Base-by-base conservation (phyloP, 2,797 vertebrate species). In the Margarornis squamiger region DNA sequence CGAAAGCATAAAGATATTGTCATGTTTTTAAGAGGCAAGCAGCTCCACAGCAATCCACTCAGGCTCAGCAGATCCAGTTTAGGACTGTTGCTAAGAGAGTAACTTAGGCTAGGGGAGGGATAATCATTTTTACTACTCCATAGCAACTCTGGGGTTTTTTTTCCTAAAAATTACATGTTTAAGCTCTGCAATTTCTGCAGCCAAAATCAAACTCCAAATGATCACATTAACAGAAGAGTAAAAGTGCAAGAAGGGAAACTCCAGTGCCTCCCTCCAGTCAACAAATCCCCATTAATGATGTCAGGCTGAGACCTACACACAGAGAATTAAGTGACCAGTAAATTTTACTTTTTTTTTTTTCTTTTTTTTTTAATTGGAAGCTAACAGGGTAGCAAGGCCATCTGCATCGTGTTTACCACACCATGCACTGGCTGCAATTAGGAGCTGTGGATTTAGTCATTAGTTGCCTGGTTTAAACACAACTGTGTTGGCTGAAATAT, bases 381-480 rank as follows among this genome's bases (percentile, higher is more conserved):
- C 63, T 79, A 87, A 85, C 18, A 63, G 76, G 66, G 61, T 54
- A 88, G 75, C 39, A 75, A 88, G 46, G 71, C 95, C 94, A 95
- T 95, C 93, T 96, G 95, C 80, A 85, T 55, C 55, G 21, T 87
- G 95, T 94, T 96, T 96, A 94, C 67, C 55, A 22, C 90, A 90
- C 73, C 68, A 22, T 21, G 74, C 19, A 34, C 90, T 88, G 94
- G 41, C n/a, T 95, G 95, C 91, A 94, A 81, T 94, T 95, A 93
- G 59, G 74, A 96, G 74, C 24, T 89, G 80, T 87, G 83, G 77
- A 90, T 95, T 92, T 90, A 90, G 85, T 96, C 93, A 90, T 88
- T 86, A 93, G 59, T 48, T 67, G 66, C 32, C 36, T 85, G 71
- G 59, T 90, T 90, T 79, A 54, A 92, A 89, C 61, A 76, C 88